Conservation (phyloP, 2,113 vertebrate species). For the Actenoides lindsayi region DNA sequence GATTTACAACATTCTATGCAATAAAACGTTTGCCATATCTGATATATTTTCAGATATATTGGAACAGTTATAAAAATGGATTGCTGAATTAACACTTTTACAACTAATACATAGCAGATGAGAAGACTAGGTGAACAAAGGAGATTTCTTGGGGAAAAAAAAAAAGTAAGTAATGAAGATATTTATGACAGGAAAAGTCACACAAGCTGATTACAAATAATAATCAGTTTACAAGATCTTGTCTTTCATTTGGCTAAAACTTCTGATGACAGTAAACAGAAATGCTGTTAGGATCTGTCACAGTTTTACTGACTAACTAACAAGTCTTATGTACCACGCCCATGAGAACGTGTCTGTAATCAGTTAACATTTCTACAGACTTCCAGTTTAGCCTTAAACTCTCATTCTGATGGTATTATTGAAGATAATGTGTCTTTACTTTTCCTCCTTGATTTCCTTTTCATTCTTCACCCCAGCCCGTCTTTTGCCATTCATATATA, state of each 20-base stretch:
- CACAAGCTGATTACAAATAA: not conserved
- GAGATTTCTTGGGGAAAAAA: not conserved
- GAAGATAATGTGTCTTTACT: not conserved
- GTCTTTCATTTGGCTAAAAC: not conserved
- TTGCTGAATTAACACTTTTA: not conserved
- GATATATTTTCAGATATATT: not conserved
- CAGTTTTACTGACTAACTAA: not conserved
- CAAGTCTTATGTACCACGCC: fast-evolving
- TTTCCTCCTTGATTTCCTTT: not conserved
- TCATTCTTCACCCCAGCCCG: not conserved
- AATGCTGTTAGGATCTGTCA: not conserved
- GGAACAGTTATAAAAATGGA: not conserved
- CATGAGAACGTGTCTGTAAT: not conserved
- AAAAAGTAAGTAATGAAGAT: not conserved
- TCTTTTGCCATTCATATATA: no score
- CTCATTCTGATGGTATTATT: not conserved
- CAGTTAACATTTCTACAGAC: not conserved
- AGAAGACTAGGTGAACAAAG: not conserved
- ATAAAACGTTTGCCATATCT: not conserved
- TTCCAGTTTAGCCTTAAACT: not conserved
- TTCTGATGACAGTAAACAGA: not conserved
- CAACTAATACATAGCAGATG: not conserved
- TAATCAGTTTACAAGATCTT: not conserved
- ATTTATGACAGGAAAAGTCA: not conserved
- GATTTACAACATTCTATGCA: not conserved